Evolutionary conservation across 2,888 invertebrate genomes (phyloP), one percentile per base, ranked within the genome.

Genomic region (Cephonodes hylas): DNA sequence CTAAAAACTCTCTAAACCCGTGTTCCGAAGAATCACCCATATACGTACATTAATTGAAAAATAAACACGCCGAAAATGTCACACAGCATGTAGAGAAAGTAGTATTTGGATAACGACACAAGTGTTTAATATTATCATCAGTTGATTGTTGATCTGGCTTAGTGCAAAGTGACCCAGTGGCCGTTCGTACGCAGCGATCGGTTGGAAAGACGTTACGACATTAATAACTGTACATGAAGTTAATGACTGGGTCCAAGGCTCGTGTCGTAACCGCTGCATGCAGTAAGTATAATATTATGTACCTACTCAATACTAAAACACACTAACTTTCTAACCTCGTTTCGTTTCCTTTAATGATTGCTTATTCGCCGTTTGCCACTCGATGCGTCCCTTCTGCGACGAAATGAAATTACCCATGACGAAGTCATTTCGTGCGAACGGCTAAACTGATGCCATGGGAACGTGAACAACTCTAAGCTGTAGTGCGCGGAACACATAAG

Each of bases 251-350:
- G 75, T 73, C 80, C 81, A 81, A 83, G 79, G 78, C 78, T 76
- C 67, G 79, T 85, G 83, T 83, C 74, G 81, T 79, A 84, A 83
- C 73, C 74, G 71, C 83, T 77, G 80, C 84, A 81, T 79, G 83
- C 79, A 72, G 68, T 72, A 71, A 70, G 69, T 67, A 71, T 72
- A 68, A 78, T 70, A 68, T 65, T 45, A 25, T 10, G 23, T 62
- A 60, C n/a, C n/a, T n/a, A n/a, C 62, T 58, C 63, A 48, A 42
- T 46, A 57, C 58, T 80, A 84, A 83, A 83, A 80, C 73, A 71
- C 66, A 77, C 75, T 70, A 80, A 76, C 82, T 87, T 84, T 86
- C 83, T 87, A 87, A 86, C 86, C 84, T 85, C 84, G 85, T 79
- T 80, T 81, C 73, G 80, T 85, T 84, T 85, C 75, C 71, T 73